These are phyloP conservation scores for Sebastes alutus DNA, from an alignment of 2,797 vertebrate species.

Conservation along the genomic window DNA sequence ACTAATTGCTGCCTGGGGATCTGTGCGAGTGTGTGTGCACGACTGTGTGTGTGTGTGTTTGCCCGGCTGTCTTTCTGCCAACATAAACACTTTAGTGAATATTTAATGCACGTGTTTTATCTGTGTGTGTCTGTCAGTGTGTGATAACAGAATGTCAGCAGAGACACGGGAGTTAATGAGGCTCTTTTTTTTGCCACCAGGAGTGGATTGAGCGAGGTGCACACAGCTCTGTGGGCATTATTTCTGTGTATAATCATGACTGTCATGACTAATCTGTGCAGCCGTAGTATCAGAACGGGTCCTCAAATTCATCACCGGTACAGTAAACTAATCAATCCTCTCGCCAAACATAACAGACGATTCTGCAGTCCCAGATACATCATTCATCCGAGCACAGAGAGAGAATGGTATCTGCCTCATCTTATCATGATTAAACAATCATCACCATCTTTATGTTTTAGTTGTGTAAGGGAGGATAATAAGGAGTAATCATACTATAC, in stretches of 20 bases:
- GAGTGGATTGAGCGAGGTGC: constrained; percentile 56
- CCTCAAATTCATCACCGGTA: constrained; percentile 23
- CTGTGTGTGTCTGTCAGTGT: constrained; percentile 72
- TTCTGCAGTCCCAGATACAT: not conserved
- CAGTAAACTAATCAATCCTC: constrained; percentile 11
- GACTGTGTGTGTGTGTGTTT: constrained; percentile 27
- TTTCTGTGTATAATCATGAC: constrained; percentile 53
- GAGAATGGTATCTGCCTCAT: not conserved
- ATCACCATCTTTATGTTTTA: not conserved
- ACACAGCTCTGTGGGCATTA: constrained; percentile 40
- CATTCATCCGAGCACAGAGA: not conserved
- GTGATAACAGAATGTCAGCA: constrained; percentile 80
- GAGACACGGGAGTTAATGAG: constrained; percentile 78
- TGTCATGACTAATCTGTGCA: constrained; percentile 42
- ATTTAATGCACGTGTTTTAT: constrained; percentile 74
- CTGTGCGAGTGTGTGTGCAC: constrained; percentile 14
- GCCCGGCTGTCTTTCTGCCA: constrained; percentile 59
- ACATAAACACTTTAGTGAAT: constrained; percentile 76
- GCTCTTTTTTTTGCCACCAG: constrained; percentile 58
- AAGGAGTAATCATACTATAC: not conserved
- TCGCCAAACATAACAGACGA: not conserved
- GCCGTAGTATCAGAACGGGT: constrained; percentile 22
- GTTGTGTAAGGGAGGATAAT: not conserved
- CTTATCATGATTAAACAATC: not conserved
- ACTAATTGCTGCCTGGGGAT: constrained; percentile 78